phyloP scores from a whole-genome alignment of 1,140 invertebrate genomes.

The Drosophila murphyi region DNA sequence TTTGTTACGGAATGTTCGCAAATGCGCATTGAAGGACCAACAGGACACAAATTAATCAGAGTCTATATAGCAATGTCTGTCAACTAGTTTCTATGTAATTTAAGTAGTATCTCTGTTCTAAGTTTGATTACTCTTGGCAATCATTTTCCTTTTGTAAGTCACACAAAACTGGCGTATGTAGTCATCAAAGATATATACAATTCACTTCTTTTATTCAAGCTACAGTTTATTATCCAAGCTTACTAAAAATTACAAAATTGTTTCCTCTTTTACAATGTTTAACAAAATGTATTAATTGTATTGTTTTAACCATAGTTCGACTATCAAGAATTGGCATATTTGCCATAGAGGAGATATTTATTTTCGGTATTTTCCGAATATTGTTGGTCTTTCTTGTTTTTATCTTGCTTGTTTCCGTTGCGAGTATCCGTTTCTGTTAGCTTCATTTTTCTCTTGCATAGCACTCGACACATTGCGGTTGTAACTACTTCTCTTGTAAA shows the following conservation, averaged over 20 bases:
- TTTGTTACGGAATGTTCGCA: conserved; percentile 1
- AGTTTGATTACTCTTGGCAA: too few species aligned
- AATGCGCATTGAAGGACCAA: conserved; percentile 2
- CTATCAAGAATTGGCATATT: neutral
- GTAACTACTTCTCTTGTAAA: conserved; percentile 39
- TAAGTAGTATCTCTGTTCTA: neutral
- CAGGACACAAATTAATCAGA: neutral
- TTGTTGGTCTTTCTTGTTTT: conserved; percentile 26
- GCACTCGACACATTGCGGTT: conserved; percentile 61
- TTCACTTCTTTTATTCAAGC: too few species aligned
- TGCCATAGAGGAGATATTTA: conserved; percentile 15
- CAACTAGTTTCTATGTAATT: neutral
- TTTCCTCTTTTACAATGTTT: too few species aligned
- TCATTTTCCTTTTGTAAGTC: neutral
- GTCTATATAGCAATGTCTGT: neutral
- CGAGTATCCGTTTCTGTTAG: conserved; percentile 10
- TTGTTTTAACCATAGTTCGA: too few species aligned
- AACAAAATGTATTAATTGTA: too few species aligned
- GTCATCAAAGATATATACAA: neutral
- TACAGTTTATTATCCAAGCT: neutral
- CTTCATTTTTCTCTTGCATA: conserved; percentile 52
- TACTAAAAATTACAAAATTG: neutral
- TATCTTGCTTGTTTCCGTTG: conserved; percentile 25
- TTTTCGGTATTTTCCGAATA: conserved; percentile 16
- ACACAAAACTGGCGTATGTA: neutral